A percentile compares a stretch with the other conserved stretches of the same genome.
phyloP scores from a whole-genome alignment of 2,113 vertebrate genomes.

The Sander lucioperca region DNA sequence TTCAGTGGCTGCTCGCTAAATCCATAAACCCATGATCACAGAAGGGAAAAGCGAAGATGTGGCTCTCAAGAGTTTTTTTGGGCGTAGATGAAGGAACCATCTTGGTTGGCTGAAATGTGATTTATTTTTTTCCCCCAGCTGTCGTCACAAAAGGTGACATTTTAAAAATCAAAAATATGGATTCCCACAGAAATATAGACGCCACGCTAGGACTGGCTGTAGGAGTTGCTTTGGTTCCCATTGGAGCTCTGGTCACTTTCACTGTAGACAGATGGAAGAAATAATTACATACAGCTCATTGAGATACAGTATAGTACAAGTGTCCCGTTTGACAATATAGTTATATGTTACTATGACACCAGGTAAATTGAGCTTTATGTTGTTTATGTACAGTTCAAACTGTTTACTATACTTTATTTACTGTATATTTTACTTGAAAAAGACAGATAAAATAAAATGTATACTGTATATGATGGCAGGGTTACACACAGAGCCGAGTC shows the following conservation, averaged over 20 bases:
- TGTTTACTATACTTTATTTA: not conserved
- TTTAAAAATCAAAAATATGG: slow-evolving; percentile 23
- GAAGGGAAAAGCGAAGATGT: slow-evolving; percentile 16
- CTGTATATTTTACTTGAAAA: not conserved
- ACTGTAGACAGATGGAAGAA: slow-evolving; percentile 78
- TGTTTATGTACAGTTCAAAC: not conserved
- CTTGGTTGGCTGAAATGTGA: not conserved
- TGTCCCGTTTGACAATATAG: too few relatives aligned
- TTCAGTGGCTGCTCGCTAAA: not conserved
- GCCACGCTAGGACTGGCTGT: slow-evolving; percentile 91
- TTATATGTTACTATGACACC: not conserved
- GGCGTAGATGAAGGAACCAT: slow-evolving; percentile 1
- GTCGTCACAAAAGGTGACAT: slow-evolving; percentile 33
- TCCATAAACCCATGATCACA: slow-evolving; percentile 41
- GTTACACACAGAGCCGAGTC: not conserved
- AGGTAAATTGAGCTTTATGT: not conserved
- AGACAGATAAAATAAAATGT: not conserved
- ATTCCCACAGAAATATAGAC: slow-evolving; percentile 1
- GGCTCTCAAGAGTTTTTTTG: slow-evolving; percentile 2
- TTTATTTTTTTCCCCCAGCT: not conserved
- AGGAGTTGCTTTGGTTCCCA: slow-evolving; percentile 98
- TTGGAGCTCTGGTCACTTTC: slow-evolving; percentile 99
- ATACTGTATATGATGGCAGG: too few relatives aligned
- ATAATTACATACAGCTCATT: not conserved
- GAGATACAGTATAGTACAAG: not conserved